Base-by-base conservation (phyloP, 2,797 vertebrate species). In the Coilia nasus region DNA sequence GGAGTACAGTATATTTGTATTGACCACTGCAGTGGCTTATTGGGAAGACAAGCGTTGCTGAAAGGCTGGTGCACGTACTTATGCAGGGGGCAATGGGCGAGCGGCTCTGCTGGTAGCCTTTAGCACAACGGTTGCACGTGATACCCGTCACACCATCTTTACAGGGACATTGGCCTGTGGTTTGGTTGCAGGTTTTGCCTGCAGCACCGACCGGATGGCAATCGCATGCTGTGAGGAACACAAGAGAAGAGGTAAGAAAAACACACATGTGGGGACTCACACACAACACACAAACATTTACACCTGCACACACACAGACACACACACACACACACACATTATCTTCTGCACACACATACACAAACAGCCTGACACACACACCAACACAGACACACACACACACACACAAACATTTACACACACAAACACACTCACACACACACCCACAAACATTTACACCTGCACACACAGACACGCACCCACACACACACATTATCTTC, bases 111-210 rank as follows among this genome's bases (percentile, higher is more conserved):
- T 99, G 98, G 96, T 97, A 99, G 95, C 98, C 98, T 93, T 99
- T 98, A 94, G 98, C 97, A 0, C 98, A 99, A 93, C 98, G 97
- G 94, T 99, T 99, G 96, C 98, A 99, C 17, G 97, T 99, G 96
- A 98, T 96, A 92, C 98, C 98, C 0, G 97, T 97, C 96, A 99
- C 98, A 0, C 98, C 98, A 25, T 99, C 98, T 94, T 99, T 99
- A 94, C 98, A 99, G 92, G 98, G 98, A 95, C 98, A 99, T 91
- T 99, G 98, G 90, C 98, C 98, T 15, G 98, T 99, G 91, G 98
- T 99, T 92, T 99, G 98, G 95, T 99, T 99, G 95, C 98, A 99
- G 94, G 98, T 99, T 95, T 99, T 99, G 94, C 98, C 98, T 60
- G 98, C 98, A 0, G 98, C 98, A 0, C 98, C 98, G 95, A 99